Evolutionary conservation across 2,113 vertebrate species (phyloP), one percentile per base, ranked within the genome.

Genomic region (Fulica atra): DNA sequence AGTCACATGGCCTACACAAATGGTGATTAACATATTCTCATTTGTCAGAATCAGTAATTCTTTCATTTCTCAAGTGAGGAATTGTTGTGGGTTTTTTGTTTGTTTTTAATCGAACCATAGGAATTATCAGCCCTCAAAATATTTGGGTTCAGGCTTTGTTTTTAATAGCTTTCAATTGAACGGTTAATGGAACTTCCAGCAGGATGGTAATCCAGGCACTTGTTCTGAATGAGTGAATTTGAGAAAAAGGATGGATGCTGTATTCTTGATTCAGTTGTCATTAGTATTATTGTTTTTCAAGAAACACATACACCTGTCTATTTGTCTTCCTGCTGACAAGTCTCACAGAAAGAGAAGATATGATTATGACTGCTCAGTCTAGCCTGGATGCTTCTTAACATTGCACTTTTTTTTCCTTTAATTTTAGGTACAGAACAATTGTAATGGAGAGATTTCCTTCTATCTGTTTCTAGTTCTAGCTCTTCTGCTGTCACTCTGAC

Each of bases 401-500:
- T 38, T 82, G 11, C 9, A 86, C 13, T 28, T 79, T 72, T 46
- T 96, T 82, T 61, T 9, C 33, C 21, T 83, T 72, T 60, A 33
- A 64, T 83, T 91, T 92, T 71, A 95, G 61, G 57, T 85, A 81
- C 66, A 79, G 44, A 91, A 72, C 40, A 86, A 72, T 46, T 81
- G 53, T 19, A 73, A 74, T 0, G 2, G 33, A 60, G 3, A 10
- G 13, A 19, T 53, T 78, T 51, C 63, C 25, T 51, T 79, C 2
- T 68, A 70, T 20, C 23, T 56, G 6, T 68, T 95, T 90, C 72
- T 94, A 29, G 28, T 96, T 96, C 76, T 92, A 88, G 61, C 85
- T 94, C 65, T 86, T 70, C 92, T 38, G 11, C 60, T 95, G 61
- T 88, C 60, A 14, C 40, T 94, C 42, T 81, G 78, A 66, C 92